These are phyloP conservation scores for Ceraclea dissimilis DNA, from an alignment of 2,888 invertebrate species.

Conservation along the genomic window DNA sequence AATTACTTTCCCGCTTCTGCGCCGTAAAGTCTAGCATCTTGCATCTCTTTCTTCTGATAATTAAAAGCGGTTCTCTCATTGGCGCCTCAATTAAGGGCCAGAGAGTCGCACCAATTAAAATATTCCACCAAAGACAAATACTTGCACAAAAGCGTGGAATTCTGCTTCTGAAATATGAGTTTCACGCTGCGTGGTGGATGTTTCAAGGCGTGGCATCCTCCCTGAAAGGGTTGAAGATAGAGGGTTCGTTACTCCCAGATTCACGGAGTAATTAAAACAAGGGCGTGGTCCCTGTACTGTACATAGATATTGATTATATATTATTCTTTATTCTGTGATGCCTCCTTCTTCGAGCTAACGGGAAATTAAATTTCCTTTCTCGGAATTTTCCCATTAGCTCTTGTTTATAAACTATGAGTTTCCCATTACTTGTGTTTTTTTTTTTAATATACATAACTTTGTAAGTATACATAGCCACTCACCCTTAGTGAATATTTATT, in stretches of 20 bases:
- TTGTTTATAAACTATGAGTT: too few relatives aligned
- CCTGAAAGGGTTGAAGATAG: slow-evolving; percentile 1
- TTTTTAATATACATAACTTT: too few relatives aligned
- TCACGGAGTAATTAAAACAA: slow-evolving; percentile 2
- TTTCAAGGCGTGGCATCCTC: slow-evolving; percentile 6
- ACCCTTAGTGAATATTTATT: too few relatives aligned
- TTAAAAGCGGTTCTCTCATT: slow-evolving; percentile 17
- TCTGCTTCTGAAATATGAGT: slow-evolving; percentile 7
- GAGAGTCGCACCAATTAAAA: slow-evolving; percentile 20
- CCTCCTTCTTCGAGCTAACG: background rate
- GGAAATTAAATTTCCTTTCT: background rate
- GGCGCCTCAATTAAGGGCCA: slow-evolving; percentile 11
- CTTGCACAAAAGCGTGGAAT: slow-evolving; percentile 14
- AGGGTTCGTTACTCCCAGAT: background rate
- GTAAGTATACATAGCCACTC: too few relatives aligned
- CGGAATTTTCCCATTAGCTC: background rate
- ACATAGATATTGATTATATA: background rate
- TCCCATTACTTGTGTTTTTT: too few relatives aligned
- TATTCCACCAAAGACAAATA: slow-evolving; percentile 11
- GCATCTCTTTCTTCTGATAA: slow-evolving; percentile 9
- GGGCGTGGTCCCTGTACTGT: slow-evolving; percentile 1
- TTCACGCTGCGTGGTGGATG: slow-evolving; percentile 13
- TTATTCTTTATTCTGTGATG: background rate
- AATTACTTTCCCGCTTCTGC: slow-evolving; percentile 13
- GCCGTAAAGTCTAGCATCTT: background rate